Base-by-base conservation (phyloP, 2,888 invertebrate genomes). In the Saturnia japonica region DNA sequence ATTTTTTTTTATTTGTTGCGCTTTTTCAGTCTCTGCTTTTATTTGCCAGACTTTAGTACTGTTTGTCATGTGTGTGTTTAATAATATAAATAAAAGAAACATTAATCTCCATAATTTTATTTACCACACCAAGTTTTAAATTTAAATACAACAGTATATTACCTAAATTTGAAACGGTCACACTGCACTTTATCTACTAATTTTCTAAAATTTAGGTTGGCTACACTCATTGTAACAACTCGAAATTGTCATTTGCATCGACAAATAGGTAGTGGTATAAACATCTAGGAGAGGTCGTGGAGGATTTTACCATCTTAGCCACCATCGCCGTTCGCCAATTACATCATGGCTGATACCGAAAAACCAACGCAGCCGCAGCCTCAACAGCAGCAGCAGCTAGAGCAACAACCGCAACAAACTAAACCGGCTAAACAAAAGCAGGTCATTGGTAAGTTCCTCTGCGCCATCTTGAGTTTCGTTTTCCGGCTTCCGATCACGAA, bases 291-390 rank as follows among this genome's bases (percentile, higher is more conserved):
- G 95, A 95, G 96, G 96, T 95, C 95, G 96, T 96, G 96, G 96
- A 96, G 96, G 95, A 95, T 95, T 95, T 95, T 95, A 95, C 95
- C 94, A 95, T 94, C 94, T 72, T 94, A 93, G 92, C 94, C 95
- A 95, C 95, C 95, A 95, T 95, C 96, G 95, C 95, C 96, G 95
- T 95, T 95, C 95, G 95, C 95, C 95, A 96, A 96, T 95, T 95
- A 96, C 96, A 96, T 96, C 96, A 98, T 98, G 98, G 98, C 98
- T 97, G 98, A 98, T 97, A 96, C 98, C 96, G 98, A 97, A 95
- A 96, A 96, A 95, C 96, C 96, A 95, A 96, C 96, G 95, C 94
- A 96, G 95, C 92, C 95, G 95, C 95, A 95, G 91, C 94, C 88
- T 83, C 89, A 96, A 94, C 96, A 95, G 95, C 95, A 96, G 81